Base-by-base conservation (phyloP, 2,888 invertebrate genomes). In the Chalcis sispes region DNA sequence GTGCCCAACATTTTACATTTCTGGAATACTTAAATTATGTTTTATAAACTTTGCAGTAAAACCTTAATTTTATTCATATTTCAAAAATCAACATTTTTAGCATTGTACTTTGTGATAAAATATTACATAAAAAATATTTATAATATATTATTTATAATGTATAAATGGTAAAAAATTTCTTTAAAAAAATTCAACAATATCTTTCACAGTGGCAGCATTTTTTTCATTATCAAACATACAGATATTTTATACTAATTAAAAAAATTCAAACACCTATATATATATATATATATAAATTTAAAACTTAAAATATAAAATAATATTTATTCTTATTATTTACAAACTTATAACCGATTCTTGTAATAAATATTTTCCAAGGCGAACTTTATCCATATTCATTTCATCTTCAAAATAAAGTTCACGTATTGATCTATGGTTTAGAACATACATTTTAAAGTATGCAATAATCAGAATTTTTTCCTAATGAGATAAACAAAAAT, bases 331-430 rank as follows among this genome's bases (percentile, higher is more conserved):
- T 58, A 42, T 42, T 59, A 66, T 61, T 61, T 64, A 72, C 40
- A 72, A 61, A 72, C 48, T 32, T 15, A 40, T 20, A 8, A 50
- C 20, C 25, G 58, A 20, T 18, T 72, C 64, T 62, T 72, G 29
- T 62, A 32, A 67, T 74, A 77, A 72, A 69, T 74, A 72, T 66
- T 69, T 67, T 18, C 69, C 42, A 46, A 79, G 59, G 13, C 54
- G 64, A 48, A 20, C 29, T 56, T 79, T 70, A 18, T 77, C 69
- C 10, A 36, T 18, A 15, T 75, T 71, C 18, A 79, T 65, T 48
- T 72, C 73, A 40, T 78, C 67, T 72, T 77, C 72, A 29, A 54
- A 61, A 20, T 59, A 48, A 54, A 50, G 52, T 27, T 72, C 52
- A 36, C 42, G 50, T 15, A 65, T 20, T 54, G 79, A 74, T 46